These are phyloP conservation scores for Triplophysa siluroides DNA, from an alignment of 2,113 vertebrate species.

Conservation along the genomic window DNA sequence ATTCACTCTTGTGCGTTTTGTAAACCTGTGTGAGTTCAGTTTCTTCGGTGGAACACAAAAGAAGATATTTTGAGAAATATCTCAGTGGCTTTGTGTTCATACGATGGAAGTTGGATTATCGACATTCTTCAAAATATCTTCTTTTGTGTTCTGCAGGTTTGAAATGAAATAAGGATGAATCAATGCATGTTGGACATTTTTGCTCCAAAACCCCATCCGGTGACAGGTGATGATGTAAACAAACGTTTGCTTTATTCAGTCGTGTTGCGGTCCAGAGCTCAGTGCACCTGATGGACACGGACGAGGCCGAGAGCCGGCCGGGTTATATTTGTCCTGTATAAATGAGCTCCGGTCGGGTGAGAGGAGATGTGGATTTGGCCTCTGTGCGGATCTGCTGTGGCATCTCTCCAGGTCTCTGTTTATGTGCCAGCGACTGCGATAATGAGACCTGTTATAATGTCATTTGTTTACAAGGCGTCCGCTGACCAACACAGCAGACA, in stretches of 20 bases:
- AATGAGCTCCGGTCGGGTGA: constrained; percentile 9
- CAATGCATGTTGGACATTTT: too few species aligned
- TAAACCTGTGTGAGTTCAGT: too few species aligned
- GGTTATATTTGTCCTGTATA: constrained; percentile 49
- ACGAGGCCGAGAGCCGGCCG: constrained; percentile 37
- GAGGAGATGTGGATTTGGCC: constrained; percentile 32
- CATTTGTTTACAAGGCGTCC: constrained; percentile 43
- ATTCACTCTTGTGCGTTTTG: too few species aligned
- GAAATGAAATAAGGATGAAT: too few species aligned
- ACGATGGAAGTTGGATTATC: too few species aligned
- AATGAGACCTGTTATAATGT: constrained; percentile 56
- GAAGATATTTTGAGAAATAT: too few species aligned
- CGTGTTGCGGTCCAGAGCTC: constrained; percentile 14
- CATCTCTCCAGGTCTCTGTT: constrained; percentile 47
- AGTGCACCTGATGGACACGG: constrained; percentile 26
- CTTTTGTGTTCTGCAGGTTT: too few species aligned
- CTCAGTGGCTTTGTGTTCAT: too few species aligned
- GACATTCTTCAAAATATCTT: too few species aligned
- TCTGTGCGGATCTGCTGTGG: constrained; percentile 29
- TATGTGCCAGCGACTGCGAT: constrained; percentile 54
- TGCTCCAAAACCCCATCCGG: too few species aligned
- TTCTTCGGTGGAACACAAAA: too few species aligned
- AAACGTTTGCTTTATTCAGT: constrained; percentile 10
- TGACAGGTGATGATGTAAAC: neutral
- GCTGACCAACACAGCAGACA: constrained; percentile 26